Evolutionary conservation across 2,113 vertebrate species (phyloP).

Genomic region (Lethenteron reissneri): DNA sequence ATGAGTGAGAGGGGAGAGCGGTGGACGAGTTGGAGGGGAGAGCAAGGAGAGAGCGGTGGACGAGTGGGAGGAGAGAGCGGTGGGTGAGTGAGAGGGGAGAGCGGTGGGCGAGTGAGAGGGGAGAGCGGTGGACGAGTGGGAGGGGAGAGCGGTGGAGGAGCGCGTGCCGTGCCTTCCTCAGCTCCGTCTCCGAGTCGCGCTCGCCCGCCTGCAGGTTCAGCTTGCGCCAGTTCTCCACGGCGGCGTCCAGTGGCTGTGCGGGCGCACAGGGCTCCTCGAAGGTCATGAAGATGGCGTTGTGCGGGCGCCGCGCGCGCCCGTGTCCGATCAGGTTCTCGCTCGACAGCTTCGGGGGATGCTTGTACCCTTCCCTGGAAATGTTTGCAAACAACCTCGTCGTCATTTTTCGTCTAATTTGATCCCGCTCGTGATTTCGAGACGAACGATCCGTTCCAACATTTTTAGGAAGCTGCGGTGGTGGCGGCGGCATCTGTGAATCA

Average conservation of each 20-base stretch:
- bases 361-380: constrained; percentile 28
- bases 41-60: neutral
- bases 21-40: too few species aligned
- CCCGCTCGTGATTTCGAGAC: neutral
- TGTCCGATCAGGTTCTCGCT: constrained; percentile 53
- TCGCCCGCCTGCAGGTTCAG: constrained; percentile 37
- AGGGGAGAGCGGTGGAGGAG: neutral
- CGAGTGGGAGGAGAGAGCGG: too few species aligned
- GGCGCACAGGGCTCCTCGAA: constrained; percentile 44
- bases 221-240: constrained; percentile 40
- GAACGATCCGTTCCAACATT: too few species aligned
- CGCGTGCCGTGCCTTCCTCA: constrained; percentile 26
- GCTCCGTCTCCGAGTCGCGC: constrained; percentile 30
- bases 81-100: too few species aligned
- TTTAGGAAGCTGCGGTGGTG: too few species aligned
- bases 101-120: too few species aligned
- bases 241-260: constrained; percentile 37
- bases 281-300: constrained; percentile 75
- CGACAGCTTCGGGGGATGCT: constrained; percentile 20
- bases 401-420: neutral
- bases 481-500: too few species aligned
- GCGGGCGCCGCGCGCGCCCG: constrained; percentile 53
- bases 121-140: too few species aligned
- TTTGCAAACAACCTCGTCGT: neutral
- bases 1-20: neutral